Evolutionary conservation across 2,797 vertebrate species (phyloP).

Genomic region (Craterocephalus amniculus): DNA sequence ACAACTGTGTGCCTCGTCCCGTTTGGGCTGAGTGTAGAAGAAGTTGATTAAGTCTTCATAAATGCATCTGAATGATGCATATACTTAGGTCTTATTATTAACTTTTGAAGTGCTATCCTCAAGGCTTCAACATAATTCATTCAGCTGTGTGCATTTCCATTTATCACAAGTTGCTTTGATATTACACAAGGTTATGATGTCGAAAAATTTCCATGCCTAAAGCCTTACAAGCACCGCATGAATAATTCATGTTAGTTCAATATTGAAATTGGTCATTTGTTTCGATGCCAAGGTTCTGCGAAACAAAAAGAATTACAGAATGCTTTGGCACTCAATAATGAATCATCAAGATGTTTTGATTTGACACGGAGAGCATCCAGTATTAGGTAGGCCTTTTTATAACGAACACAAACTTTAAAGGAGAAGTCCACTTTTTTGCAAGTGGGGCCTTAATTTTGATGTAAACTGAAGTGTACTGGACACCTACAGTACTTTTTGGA

Average conservation of each 20-base stretch:
- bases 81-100: slow-evolving; percentile 27
- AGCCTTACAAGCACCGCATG: slow-evolving; percentile 50
- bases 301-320: slow-evolving; percentile 58
- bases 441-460: too few relatives aligned
- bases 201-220: slow-evolving; percentile 53
- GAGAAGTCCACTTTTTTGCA: too few relatives aligned
- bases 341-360: slow-evolving; percentile 67
- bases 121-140: slow-evolving; percentile 51
- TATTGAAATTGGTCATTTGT: slow-evolving; percentile 77
- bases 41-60: slow-evolving; percentile 21
- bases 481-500: too few relatives aligned
- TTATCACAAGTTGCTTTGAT: slow-evolving; percentile 64
- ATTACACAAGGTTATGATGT: slow-evolving; percentile 62
- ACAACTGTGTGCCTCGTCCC: background rate
- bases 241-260: slow-evolving; percentile 73
- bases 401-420: slow-evolving; percentile 44
- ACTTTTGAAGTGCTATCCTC: slow-evolving; percentile 36
- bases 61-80: slow-evolving; percentile 25
- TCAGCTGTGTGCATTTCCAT: slow-evolving; percentile 43
- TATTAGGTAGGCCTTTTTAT: slow-evolving; percentile 50
- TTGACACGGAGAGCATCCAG: slow-evolving; percentile 53
- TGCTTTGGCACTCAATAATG: slow-evolving; percentile 62
- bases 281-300: slow-evolving; percentile 62
- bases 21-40: background rate
- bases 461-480: too few relatives aligned